Evolutionary conservation across 2,888 invertebrate genomes (phyloP), one percentile per base, ranked within the genome.

Genomic region (Isoperla grammatica): DNA sequence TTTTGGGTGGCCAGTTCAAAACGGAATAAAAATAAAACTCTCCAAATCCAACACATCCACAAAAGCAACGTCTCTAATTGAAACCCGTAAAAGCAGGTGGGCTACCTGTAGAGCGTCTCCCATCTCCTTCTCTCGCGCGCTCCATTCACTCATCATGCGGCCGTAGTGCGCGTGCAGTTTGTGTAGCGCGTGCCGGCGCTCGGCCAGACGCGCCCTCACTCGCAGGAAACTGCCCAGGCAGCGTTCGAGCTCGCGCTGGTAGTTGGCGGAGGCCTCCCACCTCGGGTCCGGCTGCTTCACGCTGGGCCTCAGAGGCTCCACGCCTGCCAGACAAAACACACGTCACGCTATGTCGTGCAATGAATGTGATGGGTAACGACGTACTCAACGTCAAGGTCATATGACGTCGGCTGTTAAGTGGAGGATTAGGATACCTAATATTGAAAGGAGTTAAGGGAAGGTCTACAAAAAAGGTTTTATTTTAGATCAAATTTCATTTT

Each of bases 61-160:
- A n/a, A n/a, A n/a, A n/a, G n/a, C n/a, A n/a, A n/a, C n/a, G n/a
- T n/a, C n/a, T n/a, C n/a, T n/a, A n/a, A n/a, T n/a, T n/a, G n/a
- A n/a, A n/a, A n/a, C n/a, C n/a, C n/a, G n/a, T n/a, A n/a, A n/a
- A n/a, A n/a, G n/a, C n/a, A n/a, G n/a, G n/a, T n/a, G n/a, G n/a
- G n/a, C n/a, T n/a, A 29, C 65, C 61, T 67, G 73, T 20, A 76
- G 63, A 0, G 87, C 87, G 70, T 90, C 90, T 0, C 86, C 88
- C 86, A 90, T 88, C 61, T 86, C 86, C 66, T 84, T 86, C 70
- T 91, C 91, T 56, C 87, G 83, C 35, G 85, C 88, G 71, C 90
- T 89, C 90, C 90, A 91, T 72, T 91, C 90, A 67, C 88, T 88
- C 70, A 90, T 89, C 59, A 90, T 80, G 49, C 88, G 81, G 1